Conservation (phyloP, 2,888 invertebrate species). For the Athalia rosae region DNA sequence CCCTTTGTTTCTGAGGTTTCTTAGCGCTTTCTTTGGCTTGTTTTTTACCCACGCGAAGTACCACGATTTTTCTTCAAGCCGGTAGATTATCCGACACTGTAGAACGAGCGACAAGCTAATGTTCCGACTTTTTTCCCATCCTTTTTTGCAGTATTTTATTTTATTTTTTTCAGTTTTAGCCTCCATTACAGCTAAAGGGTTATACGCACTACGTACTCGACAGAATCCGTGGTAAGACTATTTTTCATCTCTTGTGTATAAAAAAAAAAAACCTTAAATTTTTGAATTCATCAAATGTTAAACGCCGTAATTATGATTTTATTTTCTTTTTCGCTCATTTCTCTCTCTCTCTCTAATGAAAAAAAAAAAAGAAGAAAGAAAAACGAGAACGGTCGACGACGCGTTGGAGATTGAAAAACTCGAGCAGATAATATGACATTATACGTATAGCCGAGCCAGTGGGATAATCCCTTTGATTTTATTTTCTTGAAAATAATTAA, state of each 20-base stretch:
- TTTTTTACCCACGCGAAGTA: not conserved
- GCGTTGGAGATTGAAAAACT: constrained; percentile 25
- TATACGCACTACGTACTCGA: too few species aligned
- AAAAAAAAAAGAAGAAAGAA: not conserved
- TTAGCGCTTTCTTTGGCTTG: constrained; percentile 23
- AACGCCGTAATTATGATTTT: too few species aligned
- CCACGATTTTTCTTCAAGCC: constrained; percentile 20
- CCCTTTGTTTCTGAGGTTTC: constrained; percentile 42
- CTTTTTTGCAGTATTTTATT: not conserved
- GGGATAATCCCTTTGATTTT: constrained; percentile 32
- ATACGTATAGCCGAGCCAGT: not conserved
- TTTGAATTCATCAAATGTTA: too few species aligned
- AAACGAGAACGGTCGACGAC: constrained; percentile 18
- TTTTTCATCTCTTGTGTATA: too few species aligned
- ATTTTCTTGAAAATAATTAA: constrained; percentile 32
- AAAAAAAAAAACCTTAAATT: too few species aligned
- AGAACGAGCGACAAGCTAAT: constrained; percentile 14
- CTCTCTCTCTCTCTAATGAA: not conserved
- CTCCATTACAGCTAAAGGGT: too few species aligned
- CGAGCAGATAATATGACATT: not conserved
- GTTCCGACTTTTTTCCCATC: not conserved
- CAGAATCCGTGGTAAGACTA: too few species aligned
- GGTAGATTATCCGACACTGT: constrained; percentile 4
- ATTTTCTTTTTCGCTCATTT: not conserved
- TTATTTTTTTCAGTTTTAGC: not conserved